Base-by-base conservation (phyloP, 2,888 invertebrate genomes). In the Azorinus chamasolen region DNA sequence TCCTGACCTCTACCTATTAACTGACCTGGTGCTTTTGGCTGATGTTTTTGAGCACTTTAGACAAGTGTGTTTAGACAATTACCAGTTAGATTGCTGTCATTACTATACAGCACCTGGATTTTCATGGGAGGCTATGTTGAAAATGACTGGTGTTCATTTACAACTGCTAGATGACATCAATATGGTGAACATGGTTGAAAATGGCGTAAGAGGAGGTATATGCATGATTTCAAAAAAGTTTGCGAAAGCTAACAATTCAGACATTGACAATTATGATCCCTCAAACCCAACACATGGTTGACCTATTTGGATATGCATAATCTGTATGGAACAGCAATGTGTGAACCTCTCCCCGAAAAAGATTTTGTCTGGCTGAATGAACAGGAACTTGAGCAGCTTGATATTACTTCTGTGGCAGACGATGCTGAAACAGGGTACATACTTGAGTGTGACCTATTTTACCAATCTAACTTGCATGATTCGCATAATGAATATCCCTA, bases 1-100 rank as follows among this genome's bases (percentile, higher is more conserved):
- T 45, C 45, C 4, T 20, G 45, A 45, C 20, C 45, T 45, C 20
- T 45, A 45, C 14, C 3, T 45, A 5, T 18, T 18, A 45, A 45
- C 45, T 16, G 45, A 45, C 20, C 6, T 45, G 82, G 87, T n/a
- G 88, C 76, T 88, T 16, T 74, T 87, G 32, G 86, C 87, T 41
- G 87, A 92, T 85, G 83, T 91, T 24, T 91, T 91, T 83, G 87
- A 92, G 72, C 83, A 71, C 27, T 91, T 90, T 72, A 74, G 87
- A 75, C 63, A 83, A 43, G 76, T 87, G 18, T 81, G 83, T 72
- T 37, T 83, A 8, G 41, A 77, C 46, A 70, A 74, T 27, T 88
- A 88, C 64, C 55, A 82, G 54, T 70, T 91, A 45, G 89, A 89
- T 72, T 86, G 87, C 12, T 59, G 62, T 6, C 68, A 73, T 18